Evolutionary conservation across 2,113 vertebrate species (phyloP).

Genomic region (Halichoeres trimaculatus): DNA sequence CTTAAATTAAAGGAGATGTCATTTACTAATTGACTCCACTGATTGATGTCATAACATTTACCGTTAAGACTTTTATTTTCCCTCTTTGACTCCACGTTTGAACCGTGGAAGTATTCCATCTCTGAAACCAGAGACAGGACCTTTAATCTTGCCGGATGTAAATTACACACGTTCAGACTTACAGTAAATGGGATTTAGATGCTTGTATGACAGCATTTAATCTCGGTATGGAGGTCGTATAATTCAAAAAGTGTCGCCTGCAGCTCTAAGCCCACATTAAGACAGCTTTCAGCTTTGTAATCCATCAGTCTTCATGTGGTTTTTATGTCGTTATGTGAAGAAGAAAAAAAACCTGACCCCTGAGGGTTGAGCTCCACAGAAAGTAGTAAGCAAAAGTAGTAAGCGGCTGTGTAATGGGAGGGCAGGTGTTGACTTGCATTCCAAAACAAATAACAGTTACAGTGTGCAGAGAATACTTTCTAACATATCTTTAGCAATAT

Average conservation of each 20-base stretch:
- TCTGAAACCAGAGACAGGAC: not conserved
- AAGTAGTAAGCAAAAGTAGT: not conserved
- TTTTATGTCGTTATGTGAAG: constrained; percentile 5
- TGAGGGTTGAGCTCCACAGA: not conserved
- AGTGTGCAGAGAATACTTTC: no score
- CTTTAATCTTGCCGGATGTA: constrained; percentile 17
- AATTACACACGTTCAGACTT: not conserved
- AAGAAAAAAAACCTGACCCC: not conserved
- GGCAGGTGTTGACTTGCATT: not conserved
- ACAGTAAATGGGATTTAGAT: not conserved
- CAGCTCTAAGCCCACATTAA: not conserved
- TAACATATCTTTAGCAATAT: no score
- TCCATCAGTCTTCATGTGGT: not conserved
- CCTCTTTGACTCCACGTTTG: constrained; percentile 10
- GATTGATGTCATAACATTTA: constrained; percentile 32
- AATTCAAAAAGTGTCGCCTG: not conserved
- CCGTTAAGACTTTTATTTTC: constrained; percentile 25
- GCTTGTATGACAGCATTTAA: constrained; percentile 10
- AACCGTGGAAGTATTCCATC: not conserved
- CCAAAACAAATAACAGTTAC: not conserved
- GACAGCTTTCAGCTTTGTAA: not conserved
- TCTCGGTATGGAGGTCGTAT: not conserved
- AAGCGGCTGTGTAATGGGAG: not conserved
- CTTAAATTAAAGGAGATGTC: constrained; percentile 29
- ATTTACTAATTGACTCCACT: constrained; percentile 41